phyloP scores from a whole-genome alignment of 2,888 invertebrate species.

The Harpagoxenus sublaevis region DNA sequence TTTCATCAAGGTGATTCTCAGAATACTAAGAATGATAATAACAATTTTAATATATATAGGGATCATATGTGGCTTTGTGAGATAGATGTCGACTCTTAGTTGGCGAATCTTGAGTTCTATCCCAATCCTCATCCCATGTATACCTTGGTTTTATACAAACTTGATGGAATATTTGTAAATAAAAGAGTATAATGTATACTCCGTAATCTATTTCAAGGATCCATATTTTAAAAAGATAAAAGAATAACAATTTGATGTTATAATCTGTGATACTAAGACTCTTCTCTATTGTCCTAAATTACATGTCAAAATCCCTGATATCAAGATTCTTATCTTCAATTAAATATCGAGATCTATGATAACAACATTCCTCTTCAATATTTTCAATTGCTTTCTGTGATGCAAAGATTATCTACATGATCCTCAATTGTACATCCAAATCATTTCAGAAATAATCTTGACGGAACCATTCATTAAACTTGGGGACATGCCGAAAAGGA shows the following conservation, averaged over 20 bases:
- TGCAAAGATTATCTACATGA: too few relatives aligned
- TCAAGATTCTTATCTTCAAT: too few relatives aligned
- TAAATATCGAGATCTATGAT: too few relatives aligned
- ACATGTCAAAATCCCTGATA: too few relatives aligned
- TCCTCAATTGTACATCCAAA: too few relatives aligned
- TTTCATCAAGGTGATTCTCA: not conserved
- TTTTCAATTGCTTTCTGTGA: too few relatives aligned
- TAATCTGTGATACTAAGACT: not conserved
- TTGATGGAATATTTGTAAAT: not conserved
- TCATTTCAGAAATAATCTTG: too few relatives aligned
- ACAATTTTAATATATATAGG: not conserved
- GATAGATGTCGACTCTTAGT: not conserved
- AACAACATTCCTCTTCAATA: too few relatives aligned
- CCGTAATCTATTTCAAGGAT: not conserved
- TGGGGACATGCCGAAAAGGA: too few relatives aligned
- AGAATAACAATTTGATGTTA: not conserved
- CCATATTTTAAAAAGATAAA: not conserved
- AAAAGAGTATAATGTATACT: not conserved
- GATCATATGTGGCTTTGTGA: not conserved
- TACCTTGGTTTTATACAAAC: not conserved
- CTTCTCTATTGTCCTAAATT: not conserved
- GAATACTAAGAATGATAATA: not conserved
- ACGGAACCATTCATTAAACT: too few relatives aligned
- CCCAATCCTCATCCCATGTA: not conserved
- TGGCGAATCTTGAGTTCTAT: not conserved